phyloP scores from a whole-genome alignment of 2,888 invertebrate species.

The Strigamia maritima region DNA sequence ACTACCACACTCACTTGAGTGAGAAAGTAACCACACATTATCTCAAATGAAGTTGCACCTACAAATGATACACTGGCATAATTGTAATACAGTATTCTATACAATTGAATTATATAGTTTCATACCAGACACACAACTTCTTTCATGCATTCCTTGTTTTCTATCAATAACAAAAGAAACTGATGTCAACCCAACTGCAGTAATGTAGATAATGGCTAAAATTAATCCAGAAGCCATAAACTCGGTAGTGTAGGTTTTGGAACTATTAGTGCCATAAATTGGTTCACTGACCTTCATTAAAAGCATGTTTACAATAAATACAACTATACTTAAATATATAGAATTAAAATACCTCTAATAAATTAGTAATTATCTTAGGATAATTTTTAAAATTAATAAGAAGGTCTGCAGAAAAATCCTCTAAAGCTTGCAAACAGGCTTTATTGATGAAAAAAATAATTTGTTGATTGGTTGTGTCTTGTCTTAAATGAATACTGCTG shows the following conservation, averaged over 20 bases:
- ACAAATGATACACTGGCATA: constrained; percentile 39
- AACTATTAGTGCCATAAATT: too few species aligned
- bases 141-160: constrained; percentile 83
- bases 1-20: constrained; percentile 94
- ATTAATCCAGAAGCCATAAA: constrained; percentile 95
- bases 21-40: constrained; percentile 86
- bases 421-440: background rate
- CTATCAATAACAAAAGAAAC: constrained; percentile 85
- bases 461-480: background rate
- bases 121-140: constrained; percentile 83
- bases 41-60: constrained; percentile 86
- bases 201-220: constrained; percentile 87
- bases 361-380: background rate
- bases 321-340: too few species aligned
- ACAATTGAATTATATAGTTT: background rate
- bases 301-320: too few species aligned
- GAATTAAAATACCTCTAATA: too few species aligned
- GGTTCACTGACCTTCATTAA: too few species aligned
- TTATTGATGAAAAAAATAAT: background rate
- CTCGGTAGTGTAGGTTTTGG: constrained; percentile 60
- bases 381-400: background rate
- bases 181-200: constrained; percentile 90
- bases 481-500: background rate
- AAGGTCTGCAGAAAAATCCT: background rate
- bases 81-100: background rate